These are phyloP conservation scores for Neodiprion fabricii DNA, from an alignment of 1,140 invertebrate genomes.

Conservation along the genomic window DNA sequence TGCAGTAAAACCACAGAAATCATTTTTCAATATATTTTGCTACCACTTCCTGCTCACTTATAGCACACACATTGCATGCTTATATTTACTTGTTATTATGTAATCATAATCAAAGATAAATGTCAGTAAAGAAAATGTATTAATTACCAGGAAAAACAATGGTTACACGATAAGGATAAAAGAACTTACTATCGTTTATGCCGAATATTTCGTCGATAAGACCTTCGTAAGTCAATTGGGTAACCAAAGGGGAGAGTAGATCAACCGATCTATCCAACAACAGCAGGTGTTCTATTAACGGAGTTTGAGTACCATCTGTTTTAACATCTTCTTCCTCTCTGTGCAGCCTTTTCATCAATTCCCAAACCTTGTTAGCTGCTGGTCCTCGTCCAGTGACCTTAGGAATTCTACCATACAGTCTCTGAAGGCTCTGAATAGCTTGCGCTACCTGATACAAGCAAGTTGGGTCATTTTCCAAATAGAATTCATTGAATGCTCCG, in stretches of 20 bases:
- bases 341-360: constrained; percentile 82
- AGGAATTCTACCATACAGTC: constrained; percentile 88
- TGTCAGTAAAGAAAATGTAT: constrained; percentile 8
- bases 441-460: constrained; percentile 88
- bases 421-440: constrained; percentile 85
- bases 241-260: constrained; percentile 89
- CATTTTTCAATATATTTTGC: too few relatives aligned
- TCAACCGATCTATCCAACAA: constrained; percentile 90
- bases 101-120: not conserved
- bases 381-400: constrained; percentile 90
- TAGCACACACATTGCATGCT: too few relatives aligned
- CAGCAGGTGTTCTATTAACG: constrained; percentile 84
- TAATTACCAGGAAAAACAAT: constrained; percentile 4
- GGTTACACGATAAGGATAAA: constrained; percentile 4
- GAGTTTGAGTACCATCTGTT: constrained; percentile 46
- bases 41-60: too few relatives aligned
- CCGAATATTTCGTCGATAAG: constrained; percentile 92
- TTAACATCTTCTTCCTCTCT: constrained; percentile 69
- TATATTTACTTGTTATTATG: not conserved
- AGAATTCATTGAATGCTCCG: constrained; percentile 80
- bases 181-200: constrained; percentile 71
- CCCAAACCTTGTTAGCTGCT: constrained; percentile 87
- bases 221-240: constrained; percentile 97
- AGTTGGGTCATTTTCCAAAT: constrained; percentile 88
- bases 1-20: too few relatives aligned